Percentiles rank a stretch among this genome's conserved stretches.
phyloP scores from a whole-genome alignment of 2,797 vertebrate species.

The Gastrophryne carolinensis region DNA sequence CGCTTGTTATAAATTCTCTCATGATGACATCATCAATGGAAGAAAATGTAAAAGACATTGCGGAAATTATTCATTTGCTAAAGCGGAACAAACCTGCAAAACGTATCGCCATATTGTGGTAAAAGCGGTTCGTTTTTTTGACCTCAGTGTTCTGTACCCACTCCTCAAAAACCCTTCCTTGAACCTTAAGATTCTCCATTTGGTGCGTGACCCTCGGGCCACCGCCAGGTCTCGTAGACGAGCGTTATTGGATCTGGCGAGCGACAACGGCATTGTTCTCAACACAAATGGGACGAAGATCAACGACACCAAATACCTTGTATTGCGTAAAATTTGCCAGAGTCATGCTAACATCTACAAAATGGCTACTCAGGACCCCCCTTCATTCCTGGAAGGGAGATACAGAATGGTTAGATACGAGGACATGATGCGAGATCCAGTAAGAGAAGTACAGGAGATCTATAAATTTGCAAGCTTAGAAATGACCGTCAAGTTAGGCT shows the following conservation, averaged over 20 bases:
- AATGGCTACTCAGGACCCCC: neutral
- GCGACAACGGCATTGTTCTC: slow-evolving; percentile 21
- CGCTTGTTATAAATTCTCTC: slow-evolving; percentile 71
- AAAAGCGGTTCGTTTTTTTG: slow-evolving; percentile 32
- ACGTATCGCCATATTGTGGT: slow-evolving; percentile 34
- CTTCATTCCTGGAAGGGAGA: neutral
- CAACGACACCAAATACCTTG: neutral
- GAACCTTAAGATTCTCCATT: slow-evolving; percentile 75
- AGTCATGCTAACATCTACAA: slow-evolving; percentile 42
- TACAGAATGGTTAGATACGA: slow-evolving; percentile 39
- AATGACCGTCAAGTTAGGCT: neutral
- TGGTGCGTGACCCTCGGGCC: slow-evolving; percentile 79
- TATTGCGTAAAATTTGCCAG: slow-evolving; percentile 20
- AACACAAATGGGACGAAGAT: neutral
- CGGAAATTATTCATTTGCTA: neutral
- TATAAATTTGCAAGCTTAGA: slow-evolving; percentile 36
- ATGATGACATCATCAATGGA: slow-evolving; percentile 68
- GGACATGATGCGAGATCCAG: slow-evolving; percentile 28
- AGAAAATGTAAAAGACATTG: slow-evolving; percentile 57
- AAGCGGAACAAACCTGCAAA: slow-evolving; percentile 20
- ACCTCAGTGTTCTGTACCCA: slow-evolving; percentile 51
- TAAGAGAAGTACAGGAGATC: neutral
- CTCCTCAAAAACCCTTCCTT: slow-evolving; percentile 76
- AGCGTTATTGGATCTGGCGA: neutral
- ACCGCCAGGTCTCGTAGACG: slow-evolving; percentile 59